Evolutionary conservation across 2,888 invertebrate species (phyloP).

Genomic region (Lepidochrysops patricia): DNA sequence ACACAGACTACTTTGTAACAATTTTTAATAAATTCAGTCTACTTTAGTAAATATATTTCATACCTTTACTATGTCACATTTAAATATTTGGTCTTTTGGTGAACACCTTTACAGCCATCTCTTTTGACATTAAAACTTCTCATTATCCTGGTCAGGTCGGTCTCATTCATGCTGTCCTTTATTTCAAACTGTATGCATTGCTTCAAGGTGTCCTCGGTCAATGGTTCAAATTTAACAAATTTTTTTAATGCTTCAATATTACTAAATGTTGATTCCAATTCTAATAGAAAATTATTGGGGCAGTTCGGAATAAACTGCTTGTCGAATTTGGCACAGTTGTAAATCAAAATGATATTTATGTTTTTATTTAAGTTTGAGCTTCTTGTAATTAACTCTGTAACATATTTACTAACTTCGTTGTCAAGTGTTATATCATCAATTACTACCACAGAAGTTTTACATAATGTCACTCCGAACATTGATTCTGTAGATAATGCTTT

Average conservation of each 20-base stretch:
- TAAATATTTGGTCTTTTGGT: conserved; percentile 54
- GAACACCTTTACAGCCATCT: conserved; percentile 66
- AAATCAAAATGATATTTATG: conserved; percentile 51
- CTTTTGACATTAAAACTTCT: conserved; percentile 52
- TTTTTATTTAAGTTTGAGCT: conserved; percentile 41
- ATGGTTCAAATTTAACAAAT: conserved; percentile 44
- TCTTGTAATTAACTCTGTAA: conserved; percentile 42
- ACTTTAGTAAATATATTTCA: conserved; percentile 13
- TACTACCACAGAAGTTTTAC: conserved; percentile 45
- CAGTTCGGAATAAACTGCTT: conserved; percentile 37
- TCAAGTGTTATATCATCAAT: conserved; percentile 49
- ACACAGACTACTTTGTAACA: conserved; percentile 2
- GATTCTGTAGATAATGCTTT: conserved; percentile 44
- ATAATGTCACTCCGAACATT: conserved; percentile 48
- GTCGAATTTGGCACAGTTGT: conserved; percentile 43
- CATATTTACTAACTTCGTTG: conserved; percentile 30
- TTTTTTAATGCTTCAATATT: conserved; percentile 37
- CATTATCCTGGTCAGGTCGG: conserved; percentile 36
- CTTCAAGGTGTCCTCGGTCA: conserved; percentile 41
- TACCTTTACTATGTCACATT: conserved; percentile 30
- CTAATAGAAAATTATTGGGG: conserved; percentile 33
- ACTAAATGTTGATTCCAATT: conserved; percentile 35
- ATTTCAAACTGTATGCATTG: conserved; percentile 52
- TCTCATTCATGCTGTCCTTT: conserved; percentile 28
- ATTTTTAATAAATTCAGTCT: conserved; percentile 6